phyloP scores from a whole-genome alignment of 2,797 vertebrate genomes.

The Anolis apletophallus region DNA sequence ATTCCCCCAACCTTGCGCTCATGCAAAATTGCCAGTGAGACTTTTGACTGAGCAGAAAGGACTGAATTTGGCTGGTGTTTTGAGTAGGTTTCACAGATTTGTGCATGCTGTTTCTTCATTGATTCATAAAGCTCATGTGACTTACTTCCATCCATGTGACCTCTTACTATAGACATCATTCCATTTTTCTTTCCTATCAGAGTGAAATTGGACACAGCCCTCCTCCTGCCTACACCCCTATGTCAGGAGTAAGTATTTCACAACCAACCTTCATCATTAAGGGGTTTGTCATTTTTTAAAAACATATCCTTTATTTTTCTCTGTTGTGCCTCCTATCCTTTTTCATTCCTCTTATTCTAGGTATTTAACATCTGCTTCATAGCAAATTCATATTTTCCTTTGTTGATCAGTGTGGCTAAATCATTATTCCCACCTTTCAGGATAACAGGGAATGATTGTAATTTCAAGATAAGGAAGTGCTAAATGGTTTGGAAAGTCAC shows the following conservation, averaged over 20 bases:
- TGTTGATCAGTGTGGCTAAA: neutral
- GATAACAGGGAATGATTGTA: neutral
- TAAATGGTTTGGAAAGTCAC: neutral
- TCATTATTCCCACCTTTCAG: neutral
- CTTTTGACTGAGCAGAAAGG: conserved; percentile 4
- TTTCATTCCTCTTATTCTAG: conserved; percentile 3
- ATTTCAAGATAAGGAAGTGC: neutral
- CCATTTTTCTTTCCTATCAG: conserved; percentile 86
- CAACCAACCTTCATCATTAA: conserved; percentile 72
- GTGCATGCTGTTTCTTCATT: conserved; percentile 63
- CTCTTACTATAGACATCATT: conserved; percentile 81
- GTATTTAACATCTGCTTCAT: neutral
- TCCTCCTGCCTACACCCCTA: conserved; percentile 84
- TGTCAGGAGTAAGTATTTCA: conserved; percentile 86
- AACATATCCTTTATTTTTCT: conserved; percentile 52
- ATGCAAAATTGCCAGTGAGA: neutral
- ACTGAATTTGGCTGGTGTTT: conserved; percentile 23
- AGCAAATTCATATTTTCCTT: neutral
- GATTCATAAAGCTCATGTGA: conserved; percentile 70
- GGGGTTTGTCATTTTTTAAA: conserved; percentile 53
- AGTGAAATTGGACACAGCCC: conserved; percentile 86
- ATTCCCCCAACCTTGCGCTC: neutral
- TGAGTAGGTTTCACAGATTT: conserved; percentile 56
- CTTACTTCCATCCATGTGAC: conserved; percentile 75
- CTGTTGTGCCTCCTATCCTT: neutral